Percentiles rank a stretch among this genome's conserved stretches.
Evolutionary conservation across 2,113 vertebrate species (phyloP).

Genomic region (Eretmochelys imbricata): DNA sequence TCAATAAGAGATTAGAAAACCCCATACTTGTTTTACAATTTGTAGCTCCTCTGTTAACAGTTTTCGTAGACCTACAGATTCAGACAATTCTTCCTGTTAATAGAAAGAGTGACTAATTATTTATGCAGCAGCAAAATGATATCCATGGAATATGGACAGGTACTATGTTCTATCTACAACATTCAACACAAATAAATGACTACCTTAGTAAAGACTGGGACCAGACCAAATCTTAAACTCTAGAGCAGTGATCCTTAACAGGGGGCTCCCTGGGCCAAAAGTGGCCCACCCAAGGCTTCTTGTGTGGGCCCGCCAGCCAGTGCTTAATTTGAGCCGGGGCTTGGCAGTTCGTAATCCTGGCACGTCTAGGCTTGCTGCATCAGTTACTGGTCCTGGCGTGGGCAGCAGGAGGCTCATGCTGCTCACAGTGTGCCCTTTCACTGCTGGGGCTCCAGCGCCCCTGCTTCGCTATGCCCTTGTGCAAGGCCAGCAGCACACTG

Average conservation of each 20-base stretch:
- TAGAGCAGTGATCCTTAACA: not conserved
- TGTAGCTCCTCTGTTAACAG: constrained; percentile 86
- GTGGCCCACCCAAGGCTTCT: not conserved
- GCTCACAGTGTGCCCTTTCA: no score
- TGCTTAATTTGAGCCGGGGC: no score
- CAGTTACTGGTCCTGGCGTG: no score
- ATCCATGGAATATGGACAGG: not conserved
- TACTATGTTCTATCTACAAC: not conserved
- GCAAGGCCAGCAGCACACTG: no score
- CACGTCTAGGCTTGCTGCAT: no score
- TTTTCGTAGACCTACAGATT: constrained; percentile 84
- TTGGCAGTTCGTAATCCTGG: no score
- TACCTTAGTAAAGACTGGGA: not conserved
- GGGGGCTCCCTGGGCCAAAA: not conserved
- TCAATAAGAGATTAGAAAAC: not conserved
- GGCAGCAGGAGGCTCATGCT: no score
- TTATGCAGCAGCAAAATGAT: not conserved
- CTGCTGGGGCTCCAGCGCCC: no score
- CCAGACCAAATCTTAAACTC: not conserved
- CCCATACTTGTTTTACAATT: constrained; percentile 84
- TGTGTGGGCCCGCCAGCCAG: not conserved
- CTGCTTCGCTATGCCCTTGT: no score
- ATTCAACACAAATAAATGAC: not conserved
- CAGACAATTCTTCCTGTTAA: constrained; percentile 84
- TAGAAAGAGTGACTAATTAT: constrained; percentile 16